Evolutionary conservation across 2,888 invertebrate genomes (phyloP).

Genomic region (Synanthedon tipuliformis): DNA sequence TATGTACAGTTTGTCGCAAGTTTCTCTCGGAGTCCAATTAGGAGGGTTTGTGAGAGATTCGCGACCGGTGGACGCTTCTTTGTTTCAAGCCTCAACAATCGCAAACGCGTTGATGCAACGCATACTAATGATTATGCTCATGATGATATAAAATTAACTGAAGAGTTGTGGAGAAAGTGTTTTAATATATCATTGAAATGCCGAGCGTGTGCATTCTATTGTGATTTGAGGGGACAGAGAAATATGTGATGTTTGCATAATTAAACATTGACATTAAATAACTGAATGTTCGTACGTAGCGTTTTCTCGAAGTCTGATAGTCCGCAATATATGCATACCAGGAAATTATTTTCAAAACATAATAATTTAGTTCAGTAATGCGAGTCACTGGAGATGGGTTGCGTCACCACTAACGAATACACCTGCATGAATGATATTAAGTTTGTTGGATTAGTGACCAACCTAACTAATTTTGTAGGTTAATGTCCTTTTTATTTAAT

Average conservation of each 20-base stretch:
- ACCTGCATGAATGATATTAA: no score
- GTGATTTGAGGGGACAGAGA: background rate
- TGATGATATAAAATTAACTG: conserved; percentile 36
- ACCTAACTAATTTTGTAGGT: no score
- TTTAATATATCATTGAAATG: background rate
- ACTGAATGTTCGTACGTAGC: background rate
- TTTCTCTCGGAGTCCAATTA: conserved; percentile 61
- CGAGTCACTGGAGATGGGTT: conserved; percentile 12
- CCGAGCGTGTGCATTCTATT: background rate
- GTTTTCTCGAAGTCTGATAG: conserved; percentile 6
- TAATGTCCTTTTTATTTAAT: no score
- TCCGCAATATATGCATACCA: conserved; percentile 21
- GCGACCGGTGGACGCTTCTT: conserved; percentile 39
- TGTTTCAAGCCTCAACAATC: conserved; percentile 51
- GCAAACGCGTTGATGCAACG: conserved; percentile 21
- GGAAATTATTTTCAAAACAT: conserved; percentile 33
- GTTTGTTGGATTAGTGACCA: no score
- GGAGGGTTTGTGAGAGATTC: conserved; percentile 54
- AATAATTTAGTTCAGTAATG: conserved; percentile 1
- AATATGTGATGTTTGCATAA: background rate
- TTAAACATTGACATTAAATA: background rate
- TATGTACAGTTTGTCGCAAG: conserved; percentile 58
- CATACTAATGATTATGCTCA: conserved; percentile 35
- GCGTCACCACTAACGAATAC: background rate
- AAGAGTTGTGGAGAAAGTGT: conserved; percentile 31